These are phyloP conservation scores for Amiota minor DNA, from an alignment of 2,888 invertebrate species.

Conservation along the genomic window DNA sequence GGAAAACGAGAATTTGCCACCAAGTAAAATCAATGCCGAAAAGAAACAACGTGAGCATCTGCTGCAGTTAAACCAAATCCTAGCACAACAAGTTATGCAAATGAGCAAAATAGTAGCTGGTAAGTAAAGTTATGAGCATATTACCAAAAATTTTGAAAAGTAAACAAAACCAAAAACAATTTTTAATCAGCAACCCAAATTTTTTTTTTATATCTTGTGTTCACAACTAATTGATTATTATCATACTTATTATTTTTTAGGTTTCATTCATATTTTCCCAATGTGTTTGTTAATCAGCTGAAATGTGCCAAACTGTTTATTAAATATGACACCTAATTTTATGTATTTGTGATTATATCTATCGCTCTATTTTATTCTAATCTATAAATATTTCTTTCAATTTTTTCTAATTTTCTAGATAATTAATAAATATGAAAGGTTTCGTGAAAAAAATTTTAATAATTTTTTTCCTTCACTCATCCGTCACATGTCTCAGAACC, in stretches of 20 bases:
- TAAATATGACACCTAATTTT: neutral
- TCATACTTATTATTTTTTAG: neutral
- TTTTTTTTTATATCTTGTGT: constrained; percentile 68
- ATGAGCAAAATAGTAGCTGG: constrained; percentile 97
- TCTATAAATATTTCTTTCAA: constrained; percentile 67
- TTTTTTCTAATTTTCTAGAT: constrained; percentile 72
- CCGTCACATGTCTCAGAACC: constrained; percentile 14
- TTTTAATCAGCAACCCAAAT: neutral
- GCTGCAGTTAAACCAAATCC: constrained; percentile 90
- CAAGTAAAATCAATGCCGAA: constrained; percentile 86
- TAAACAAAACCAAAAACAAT: too few species aligned
- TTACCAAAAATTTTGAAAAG: too few species aligned
- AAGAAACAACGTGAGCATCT: constrained; percentile 91
- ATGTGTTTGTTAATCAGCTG: constrained; percentile 34
- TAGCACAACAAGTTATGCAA: constrained; percentile 95
- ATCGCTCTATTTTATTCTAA: constrained; percentile 66
- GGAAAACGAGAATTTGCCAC: constrained; percentile 74
- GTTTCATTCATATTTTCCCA: neutral
- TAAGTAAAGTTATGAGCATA: constrained; percentile 74
- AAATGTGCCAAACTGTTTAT: neutral
- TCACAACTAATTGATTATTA: constrained; percentile 39
- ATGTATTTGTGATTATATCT: constrained; percentile 8
- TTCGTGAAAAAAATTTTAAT: constrained; percentile 50
- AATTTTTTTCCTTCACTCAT: constrained; percentile 38
- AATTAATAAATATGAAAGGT: constrained; percentile 66